These are phyloP conservation scores for Triplophysa bombifrons DNA, from an alignment of 2,797 vertebrate genomes.

Conservation along the genomic window DNA sequence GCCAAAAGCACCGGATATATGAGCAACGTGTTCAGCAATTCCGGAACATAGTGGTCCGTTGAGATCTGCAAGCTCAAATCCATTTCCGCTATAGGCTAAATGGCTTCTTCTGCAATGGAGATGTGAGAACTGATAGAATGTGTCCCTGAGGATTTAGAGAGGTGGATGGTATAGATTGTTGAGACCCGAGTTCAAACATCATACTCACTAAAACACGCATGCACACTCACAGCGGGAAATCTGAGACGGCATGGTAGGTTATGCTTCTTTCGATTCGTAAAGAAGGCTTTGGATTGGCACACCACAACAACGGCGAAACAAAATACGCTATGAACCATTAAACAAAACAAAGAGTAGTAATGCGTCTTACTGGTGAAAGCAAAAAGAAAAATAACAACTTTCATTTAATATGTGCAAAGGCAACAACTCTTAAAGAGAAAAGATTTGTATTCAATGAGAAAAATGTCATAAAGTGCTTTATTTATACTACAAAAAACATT, in stretches of 20 bases:
- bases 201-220: constrained; percentile 20
- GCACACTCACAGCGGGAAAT: constrained; percentile 56
- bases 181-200: constrained; percentile 16
- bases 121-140: constrained; percentile 32
- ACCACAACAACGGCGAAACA: not conserved
- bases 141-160: constrained; percentile 32
- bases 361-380: not conserved
- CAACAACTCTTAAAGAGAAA: not conserved
- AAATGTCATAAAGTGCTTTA: too few relatives aligned
- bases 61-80: constrained; percentile 3
- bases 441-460: too few relatives aligned
- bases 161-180: constrained; percentile 28
- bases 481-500: not conserved
- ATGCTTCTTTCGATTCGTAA: not conserved
- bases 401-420: not conserved
- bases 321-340: not conserved
- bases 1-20: constrained; percentile 16
- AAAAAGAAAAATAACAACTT: not conserved
- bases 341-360: not conserved
- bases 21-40: constrained; percentile 28
- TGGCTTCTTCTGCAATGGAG: constrained; percentile 10
- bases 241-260: not conserved
- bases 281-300: not conserved
- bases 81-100: constrained; percentile 33
- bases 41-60: not conserved